Evolutionary conservation across 1,140 invertebrate species (phyloP), one percentile per base, ranked within the genome.

Genomic region (Cotesia typhae): DNA sequence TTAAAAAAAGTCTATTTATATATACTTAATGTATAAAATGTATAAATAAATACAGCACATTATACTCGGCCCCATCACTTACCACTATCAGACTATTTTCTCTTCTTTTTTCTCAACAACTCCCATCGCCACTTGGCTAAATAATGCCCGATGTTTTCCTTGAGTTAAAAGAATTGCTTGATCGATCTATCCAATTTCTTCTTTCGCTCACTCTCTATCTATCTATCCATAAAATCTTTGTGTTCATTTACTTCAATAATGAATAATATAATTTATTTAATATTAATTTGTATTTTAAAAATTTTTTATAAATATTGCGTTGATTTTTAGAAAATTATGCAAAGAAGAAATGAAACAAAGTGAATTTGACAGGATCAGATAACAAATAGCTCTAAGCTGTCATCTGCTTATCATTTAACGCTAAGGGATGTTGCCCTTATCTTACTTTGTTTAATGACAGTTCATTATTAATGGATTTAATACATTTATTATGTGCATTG

Each of bases 21-120:
- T 55, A 55, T 37, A 9, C 59, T 14, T n/a, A n/a, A 51, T 14
- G 65, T 65, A 64, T 75, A 71, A 53, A 70, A 61, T 53, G 71
- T 36, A 14, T 77, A 87, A 87, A 74, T 75, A 85, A 82, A 87
- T 84, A 79, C 85, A 81, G 84, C 83, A 87, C 85, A 87, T 87
- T 86, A 59, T 59, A 86, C 77, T 71, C 81, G 67, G 60, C 67
- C 74, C 82, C 83, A 85, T 87, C 80, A 84, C 83, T 86, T 85
- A 86, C 83, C 78, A 73, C 81, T 87, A 85, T 85, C 81, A 74
- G 75, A 61, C 14, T 6, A 64, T 14, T 47, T 47, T 47, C 41
- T 47, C 41, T 47, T 2, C 6, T 41, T 41, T 47, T 47, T 10
- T 47, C 41, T 67, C 61, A 63, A 59, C 69, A 60, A 63, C 68